A percentile compares a stretch with the other conserved stretches of the same genome.
Conservation (phyloP, 2,113 vertebrate genomes). For the Anhinga anhinga region DNA sequence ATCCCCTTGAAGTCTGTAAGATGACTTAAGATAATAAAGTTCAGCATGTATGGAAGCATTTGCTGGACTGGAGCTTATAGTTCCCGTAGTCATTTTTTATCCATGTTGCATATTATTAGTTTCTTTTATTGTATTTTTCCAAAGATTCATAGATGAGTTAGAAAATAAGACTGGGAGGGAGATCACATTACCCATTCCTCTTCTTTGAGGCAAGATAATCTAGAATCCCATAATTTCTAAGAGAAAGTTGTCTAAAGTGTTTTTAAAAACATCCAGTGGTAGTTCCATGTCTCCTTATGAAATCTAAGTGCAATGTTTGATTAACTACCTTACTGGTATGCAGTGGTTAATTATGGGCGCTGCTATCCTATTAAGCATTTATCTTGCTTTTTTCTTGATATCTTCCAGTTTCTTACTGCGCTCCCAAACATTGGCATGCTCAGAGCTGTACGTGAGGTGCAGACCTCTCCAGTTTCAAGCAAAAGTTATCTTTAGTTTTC, state of each 20-base stretch:
- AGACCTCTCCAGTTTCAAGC: neutral
- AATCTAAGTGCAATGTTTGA: neutral
- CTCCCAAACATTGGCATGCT: neutral
- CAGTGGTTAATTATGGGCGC: neutral
- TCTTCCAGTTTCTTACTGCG: neutral
- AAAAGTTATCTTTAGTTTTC: neutral
- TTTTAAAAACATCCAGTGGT: neutral
- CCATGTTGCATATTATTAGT: neutral
- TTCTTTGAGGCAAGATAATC: neutral
- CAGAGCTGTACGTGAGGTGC: neutral
- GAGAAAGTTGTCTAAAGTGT: neutral
- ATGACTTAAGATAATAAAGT: slow-evolving; percentile 9
- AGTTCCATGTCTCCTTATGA: neutral
- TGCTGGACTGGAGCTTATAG: neutral
- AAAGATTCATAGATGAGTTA: neutral
- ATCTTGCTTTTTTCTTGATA: neutral
- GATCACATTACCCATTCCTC: neutral
- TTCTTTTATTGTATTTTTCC: neutral
- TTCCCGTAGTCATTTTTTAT: slow-evolving; percentile 1
- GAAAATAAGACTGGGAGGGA: neutral
- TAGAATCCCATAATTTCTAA: neutral
- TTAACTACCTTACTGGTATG: neutral
- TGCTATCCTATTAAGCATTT: neutral
- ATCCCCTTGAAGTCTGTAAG: neutral
- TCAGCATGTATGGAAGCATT: neutral